phyloP scores from a whole-genome alignment of 2,113 vertebrate genomes.

The Heterotis niloticus region DNA sequence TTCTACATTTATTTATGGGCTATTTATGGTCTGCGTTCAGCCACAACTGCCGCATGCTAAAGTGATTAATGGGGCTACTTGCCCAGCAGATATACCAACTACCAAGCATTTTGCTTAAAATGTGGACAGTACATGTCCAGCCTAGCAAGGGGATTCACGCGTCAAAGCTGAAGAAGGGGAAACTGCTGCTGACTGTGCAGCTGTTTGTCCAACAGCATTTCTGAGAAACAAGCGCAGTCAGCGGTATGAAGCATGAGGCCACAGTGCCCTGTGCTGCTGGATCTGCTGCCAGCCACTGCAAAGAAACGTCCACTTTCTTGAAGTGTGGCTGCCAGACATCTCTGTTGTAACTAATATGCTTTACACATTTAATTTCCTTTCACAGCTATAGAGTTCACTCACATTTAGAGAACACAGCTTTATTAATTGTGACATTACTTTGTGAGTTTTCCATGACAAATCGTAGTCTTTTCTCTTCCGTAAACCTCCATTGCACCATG shows the following conservation, averaged over 20 bases:
- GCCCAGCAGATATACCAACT: no score
- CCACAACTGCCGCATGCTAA: no score
- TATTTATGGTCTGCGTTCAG: no score
- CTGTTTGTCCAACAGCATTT: slow-evolving; percentile 9
- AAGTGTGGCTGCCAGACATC: not conserved
- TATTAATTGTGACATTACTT: no score
- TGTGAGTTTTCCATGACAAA: no score
- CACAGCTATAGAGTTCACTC: not conserved
- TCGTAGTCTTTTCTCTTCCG: no score
- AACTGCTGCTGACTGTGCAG: slow-evolving; percentile 50
- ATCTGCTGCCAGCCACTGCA: not conserved
- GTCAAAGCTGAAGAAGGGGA: slow-evolving; percentile 8
- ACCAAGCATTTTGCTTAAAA: no score
- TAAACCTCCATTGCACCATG: no score
- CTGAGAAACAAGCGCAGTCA: slow-evolving; percentile 45
- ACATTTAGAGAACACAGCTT: not conserved
- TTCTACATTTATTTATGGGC: no score
- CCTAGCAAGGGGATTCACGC: slow-evolving; percentile 31
- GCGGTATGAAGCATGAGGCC: slow-evolving; percentile 30
- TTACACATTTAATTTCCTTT: not conserved
- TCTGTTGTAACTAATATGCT: not conserved
- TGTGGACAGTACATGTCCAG: slow-evolving; percentile 30
- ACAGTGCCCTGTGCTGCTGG: slow-evolving; percentile 11
- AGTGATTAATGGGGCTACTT: no score
- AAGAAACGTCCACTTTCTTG: not conserved